phyloP scores from a whole-genome alignment of 2,888 invertebrate genomes.

The Leptothorax acervorum region DNA sequence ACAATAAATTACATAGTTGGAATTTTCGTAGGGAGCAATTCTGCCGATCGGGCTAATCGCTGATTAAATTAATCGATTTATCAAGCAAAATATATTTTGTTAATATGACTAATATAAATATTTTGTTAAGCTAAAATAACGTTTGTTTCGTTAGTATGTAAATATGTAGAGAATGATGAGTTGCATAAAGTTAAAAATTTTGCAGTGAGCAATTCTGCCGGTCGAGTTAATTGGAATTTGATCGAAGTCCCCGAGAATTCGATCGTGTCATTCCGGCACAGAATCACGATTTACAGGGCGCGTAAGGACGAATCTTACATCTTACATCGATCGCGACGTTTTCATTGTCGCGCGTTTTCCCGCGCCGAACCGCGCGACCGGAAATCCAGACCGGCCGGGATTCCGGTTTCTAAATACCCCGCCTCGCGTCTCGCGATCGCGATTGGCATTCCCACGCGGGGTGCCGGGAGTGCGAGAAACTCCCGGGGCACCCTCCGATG shows the following conservation, averaged over 20 bases:
- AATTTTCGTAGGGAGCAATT: background rate
- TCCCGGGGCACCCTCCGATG: background rate
- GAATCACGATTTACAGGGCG: background rate
- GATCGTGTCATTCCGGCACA: background rate
- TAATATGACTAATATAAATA: too few species aligned
- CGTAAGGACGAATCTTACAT: too few species aligned
- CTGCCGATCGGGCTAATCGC: background rate
- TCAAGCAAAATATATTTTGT: too few species aligned
- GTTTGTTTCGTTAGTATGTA: too few species aligned
- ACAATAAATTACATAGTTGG: background rate
- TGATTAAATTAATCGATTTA: background rate
- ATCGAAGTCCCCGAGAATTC: background rate
- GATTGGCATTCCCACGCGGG: background rate
- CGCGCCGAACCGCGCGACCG: conserved; percentile 5
- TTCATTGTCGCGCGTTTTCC: conserved; percentile 12
- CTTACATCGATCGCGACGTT: background rate
- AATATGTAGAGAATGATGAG: background rate
- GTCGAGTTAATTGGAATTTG: background rate
- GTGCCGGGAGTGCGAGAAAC: too few species aligned
- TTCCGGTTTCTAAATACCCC: background rate
- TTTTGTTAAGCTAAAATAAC: too few species aligned
- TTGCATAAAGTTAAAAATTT: background rate
- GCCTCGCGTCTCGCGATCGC: background rate
- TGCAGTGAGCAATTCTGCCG: background rate
- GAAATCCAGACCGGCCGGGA: background rate